Base-by-base conservation (phyloP, 1,140 invertebrate genomes). In the Microplitis mediator region DNA sequence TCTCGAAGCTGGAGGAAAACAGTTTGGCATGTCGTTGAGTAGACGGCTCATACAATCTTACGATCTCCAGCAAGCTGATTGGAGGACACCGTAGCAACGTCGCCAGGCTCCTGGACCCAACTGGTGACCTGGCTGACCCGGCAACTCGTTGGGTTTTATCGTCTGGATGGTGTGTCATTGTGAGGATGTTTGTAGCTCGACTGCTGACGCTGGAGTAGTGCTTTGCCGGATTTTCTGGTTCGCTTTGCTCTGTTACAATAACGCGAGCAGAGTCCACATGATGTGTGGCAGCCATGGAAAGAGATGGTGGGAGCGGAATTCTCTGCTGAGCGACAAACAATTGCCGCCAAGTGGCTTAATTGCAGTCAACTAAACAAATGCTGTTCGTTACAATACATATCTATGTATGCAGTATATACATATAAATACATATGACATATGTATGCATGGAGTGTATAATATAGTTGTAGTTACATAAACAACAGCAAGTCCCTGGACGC, bases 341-440 rank as follows among this genome's bases (percentile, higher is more conserved):
- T 87, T 87, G 85, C 85, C 82, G 84, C 81, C 86, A 87, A 87
- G 85, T 87, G 86, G 86, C 86, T 87, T 87, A 87, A 87, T 87
- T 87, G 84, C 83, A 83, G 82, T 82, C 83, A 86, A 86, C 86
- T 86, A 87, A 87, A 87, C 86, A 87, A 87, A 87, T 80, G 65
- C 45, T 67, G 78, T 81, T 23, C 68, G 66, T 69, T n/a, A 45
- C 23, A 23, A 23, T 23, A 23, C 23, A 23, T 23, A 23, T 23
- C 23, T 23, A 23, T 23, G 23, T 23, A 23, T 23, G 23, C 23
- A 23, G 2, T 23, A 23, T 23, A 23, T 23, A 1, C 23, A 23
- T 23, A 2, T 23, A 23, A 1, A 23, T 23, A 23, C 2, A n/a
- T n/a, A n/a, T n/a, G n/a, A 23, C 23, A 23, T 23, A 23, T 23